Evolutionary conservation across 2,888 invertebrate genomes (phyloP).

Genomic region (Lottia gigantea): DNA sequence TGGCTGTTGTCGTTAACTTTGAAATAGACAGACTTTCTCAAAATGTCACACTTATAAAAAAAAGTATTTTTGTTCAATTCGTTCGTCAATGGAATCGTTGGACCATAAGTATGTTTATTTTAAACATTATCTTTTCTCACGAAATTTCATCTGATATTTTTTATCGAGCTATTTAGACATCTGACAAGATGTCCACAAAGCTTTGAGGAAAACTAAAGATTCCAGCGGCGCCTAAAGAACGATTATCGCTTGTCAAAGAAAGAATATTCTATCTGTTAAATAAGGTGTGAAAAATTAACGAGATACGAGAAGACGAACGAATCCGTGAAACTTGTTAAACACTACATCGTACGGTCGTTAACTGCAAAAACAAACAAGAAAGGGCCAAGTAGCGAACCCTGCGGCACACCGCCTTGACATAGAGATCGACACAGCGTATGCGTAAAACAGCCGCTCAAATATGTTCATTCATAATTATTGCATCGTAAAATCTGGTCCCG

Average conservation of each 20-base stretch:
- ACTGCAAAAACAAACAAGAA: slow-evolving; percentile 20
- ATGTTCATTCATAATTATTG: slow-evolving; percentile 18
- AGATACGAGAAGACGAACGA: slow-evolving; percentile 21
- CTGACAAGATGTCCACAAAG: background rate
- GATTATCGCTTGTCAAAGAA: too few species aligned
- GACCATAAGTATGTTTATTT: slow-evolving; percentile 3
- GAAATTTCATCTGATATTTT: background rate
- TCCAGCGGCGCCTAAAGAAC: too few species aligned
- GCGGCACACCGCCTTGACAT: slow-evolving; percentile 13
- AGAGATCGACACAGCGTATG: slow-evolving; percentile 13
- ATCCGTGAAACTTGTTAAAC: slow-evolving; percentile 15
- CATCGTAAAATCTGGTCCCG: slow-evolving; percentile 22
- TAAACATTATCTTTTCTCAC: background rate
- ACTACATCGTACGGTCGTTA: slow-evolving; percentile 20
- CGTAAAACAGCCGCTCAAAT: slow-evolving; percentile 13
- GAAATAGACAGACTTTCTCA: too few species aligned
- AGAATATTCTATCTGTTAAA: slow-evolving; percentile 18
- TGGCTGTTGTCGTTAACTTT: too few species aligned
- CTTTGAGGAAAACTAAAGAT: background rate
- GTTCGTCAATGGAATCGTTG: background rate
- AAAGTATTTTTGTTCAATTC: too few species aligned
- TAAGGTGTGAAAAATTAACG: slow-evolving; percentile 26
- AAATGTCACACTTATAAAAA: too few species aligned
- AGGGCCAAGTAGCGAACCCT: slow-evolving; percentile 20
- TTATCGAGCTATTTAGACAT: slow-evolving; percentile 6